Percentiles rank a stretch among this genome's conserved stretches.
These are phyloP conservation scores for Nebria ingens DNA, from an alignment of 1,140 invertebrate genomes.

Conservation along the genomic window DNA sequence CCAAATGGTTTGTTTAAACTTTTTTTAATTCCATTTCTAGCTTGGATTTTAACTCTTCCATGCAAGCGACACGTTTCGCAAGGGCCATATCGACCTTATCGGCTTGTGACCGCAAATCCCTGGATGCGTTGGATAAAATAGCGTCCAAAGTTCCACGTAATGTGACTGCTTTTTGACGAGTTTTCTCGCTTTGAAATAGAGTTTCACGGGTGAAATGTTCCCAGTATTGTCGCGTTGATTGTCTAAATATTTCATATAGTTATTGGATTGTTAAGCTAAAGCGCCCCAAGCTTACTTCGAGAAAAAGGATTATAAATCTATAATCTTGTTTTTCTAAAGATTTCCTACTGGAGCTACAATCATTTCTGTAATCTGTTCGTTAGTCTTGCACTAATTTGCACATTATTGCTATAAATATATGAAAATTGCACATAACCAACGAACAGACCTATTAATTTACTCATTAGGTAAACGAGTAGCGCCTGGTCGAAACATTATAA, in stretches of 20 bases:
- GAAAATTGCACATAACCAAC: too few relatives aligned
- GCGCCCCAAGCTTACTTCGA: too few relatives aligned
- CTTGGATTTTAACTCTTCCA: conserved; percentile 50
- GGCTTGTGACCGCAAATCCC: conserved; percentile 60
- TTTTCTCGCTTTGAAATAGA: conserved; percentile 48
- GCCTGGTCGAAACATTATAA: conserved; percentile 57
- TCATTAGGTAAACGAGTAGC: conserved; percentile 57
- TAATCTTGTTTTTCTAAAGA: too few relatives aligned
- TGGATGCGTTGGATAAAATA: conserved; percentile 50
- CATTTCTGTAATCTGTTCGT: too few relatives aligned
- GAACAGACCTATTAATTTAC: too few relatives aligned
- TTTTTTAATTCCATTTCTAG: conserved; percentile 54
- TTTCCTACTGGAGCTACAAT: too few relatives aligned
- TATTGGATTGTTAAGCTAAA: too few relatives aligned
- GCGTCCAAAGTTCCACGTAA: conserved; percentile 50
- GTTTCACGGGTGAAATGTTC: conserved; percentile 57
- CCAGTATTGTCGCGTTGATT: conserved; percentile 59
- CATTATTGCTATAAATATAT: too few relatives aligned
- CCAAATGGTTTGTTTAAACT: conserved; percentile 32
- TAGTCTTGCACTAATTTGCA: too few relatives aligned
- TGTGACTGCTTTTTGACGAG: conserved; percentile 48
- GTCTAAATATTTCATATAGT: conserved; percentile 34
- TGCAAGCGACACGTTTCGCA: conserved; percentile 51
- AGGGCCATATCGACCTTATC: conserved; percentile 58
- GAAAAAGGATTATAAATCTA: too few relatives aligned